Evolutionary conservation across 2,797 vertebrate genomes (phyloP).

Genomic region (Chloroceryle inda): DNA sequence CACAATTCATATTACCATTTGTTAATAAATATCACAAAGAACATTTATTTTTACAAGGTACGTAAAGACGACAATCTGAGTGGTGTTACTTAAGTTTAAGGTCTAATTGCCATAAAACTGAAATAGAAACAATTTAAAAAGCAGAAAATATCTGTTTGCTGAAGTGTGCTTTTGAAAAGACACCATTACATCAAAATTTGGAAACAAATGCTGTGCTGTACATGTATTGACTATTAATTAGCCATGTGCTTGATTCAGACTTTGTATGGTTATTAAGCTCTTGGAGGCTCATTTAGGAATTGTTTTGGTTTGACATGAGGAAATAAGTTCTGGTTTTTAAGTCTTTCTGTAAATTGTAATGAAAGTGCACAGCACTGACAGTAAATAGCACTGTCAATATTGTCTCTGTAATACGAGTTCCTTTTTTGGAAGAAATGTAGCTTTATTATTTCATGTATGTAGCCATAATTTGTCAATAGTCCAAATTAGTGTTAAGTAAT

Average conservation of each 20-base stretch:
- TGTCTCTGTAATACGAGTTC: background rate
- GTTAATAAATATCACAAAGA: background rate
- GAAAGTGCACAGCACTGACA: slow-evolving; percentile 68
- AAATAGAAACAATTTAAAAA: background rate
- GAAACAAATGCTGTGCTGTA: background rate
- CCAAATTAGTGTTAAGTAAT: slow-evolving; percentile 68
- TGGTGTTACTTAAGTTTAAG: background rate
- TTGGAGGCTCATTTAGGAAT: slow-evolving; percentile 44
- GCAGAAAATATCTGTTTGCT: background rate
- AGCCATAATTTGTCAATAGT: slow-evolving; percentile 38
- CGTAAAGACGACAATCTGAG: background rate
- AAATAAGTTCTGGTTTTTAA: background rate
- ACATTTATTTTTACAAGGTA: background rate
- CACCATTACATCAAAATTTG: background rate
- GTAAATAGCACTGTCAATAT: background rate
- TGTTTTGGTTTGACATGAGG: slow-evolving; percentile 80
- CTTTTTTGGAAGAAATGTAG: background rate
- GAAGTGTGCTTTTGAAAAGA: background rate
- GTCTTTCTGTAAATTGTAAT: slow-evolving; percentile 48
- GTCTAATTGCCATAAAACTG: background rate
- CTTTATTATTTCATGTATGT: background rate
- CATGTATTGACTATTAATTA: slow-evolving; percentile 65
- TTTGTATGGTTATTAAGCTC: background rate
- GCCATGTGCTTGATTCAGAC: background rate
- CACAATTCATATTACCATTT: background rate